Conservation (phyloP, 2,113 vertebrate genomes). For the Lichenostomus cassidix region DNA sequence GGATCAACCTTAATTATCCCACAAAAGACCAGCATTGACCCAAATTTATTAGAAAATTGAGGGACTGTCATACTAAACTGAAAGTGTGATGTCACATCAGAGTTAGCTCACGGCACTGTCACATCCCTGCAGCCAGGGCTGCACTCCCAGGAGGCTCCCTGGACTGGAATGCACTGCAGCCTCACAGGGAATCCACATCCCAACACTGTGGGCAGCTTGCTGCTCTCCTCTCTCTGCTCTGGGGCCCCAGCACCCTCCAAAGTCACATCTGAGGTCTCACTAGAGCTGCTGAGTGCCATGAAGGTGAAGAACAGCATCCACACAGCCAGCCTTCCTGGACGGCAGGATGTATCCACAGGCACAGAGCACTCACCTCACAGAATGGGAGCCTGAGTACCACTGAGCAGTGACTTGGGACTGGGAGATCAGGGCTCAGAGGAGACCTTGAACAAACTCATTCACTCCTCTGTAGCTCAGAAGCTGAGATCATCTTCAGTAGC, state of each 20-base stretch:
- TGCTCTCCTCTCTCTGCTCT: neutral
- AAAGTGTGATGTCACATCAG: neutral
- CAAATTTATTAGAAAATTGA: constrained; percentile 61
- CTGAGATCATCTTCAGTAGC: neutral
- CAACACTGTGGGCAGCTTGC: accelerated
- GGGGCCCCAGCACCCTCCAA: neutral
- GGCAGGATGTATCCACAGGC: neutral
- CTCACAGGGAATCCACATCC: accelerated
- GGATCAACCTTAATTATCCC: constrained; percentile 32
- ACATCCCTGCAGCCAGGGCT: neutral
- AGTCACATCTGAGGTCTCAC: neutral
- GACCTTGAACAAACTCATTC: neutral
- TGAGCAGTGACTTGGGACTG: neutral
- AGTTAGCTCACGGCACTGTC: neutral
- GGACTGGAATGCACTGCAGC: accelerated
- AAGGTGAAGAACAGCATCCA: neutral
- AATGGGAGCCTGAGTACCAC: neutral
- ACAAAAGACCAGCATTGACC: constrained; percentile 8
- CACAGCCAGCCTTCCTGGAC: neutral
- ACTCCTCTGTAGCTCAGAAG: neutral
- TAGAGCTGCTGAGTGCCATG: neutral
- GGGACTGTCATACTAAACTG: neutral
- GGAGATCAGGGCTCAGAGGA: neutral
- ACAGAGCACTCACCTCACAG: accelerated
- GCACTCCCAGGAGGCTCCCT: neutral